A percentile compares a stretch with the other conserved stretches of the same genome.
These are phyloP conservation scores for Papilio demoleus DNA, from an alignment of 2,888 invertebrate species.

Conservation along the genomic window DNA sequence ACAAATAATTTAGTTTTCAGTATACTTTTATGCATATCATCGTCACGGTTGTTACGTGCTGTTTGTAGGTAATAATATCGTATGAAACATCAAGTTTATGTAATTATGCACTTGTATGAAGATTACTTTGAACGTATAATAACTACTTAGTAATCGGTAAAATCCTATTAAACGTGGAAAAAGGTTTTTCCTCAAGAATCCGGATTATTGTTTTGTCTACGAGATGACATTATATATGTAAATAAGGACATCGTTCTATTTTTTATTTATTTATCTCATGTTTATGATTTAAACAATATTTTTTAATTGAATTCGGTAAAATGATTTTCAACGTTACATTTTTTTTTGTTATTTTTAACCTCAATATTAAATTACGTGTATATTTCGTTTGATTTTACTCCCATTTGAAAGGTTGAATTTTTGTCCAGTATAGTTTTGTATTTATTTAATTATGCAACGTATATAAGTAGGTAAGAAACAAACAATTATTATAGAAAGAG, in stretches of 20 bases:
- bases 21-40: constrained; percentile 39
- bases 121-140: constrained; percentile 20
- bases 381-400: too few species aligned
- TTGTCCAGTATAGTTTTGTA: too few species aligned
- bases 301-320: background rate
- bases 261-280: background rate
- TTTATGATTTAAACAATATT: background rate
- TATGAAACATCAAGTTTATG: constrained; percentile 3
- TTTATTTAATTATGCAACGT: too few species aligned
- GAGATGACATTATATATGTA: background rate
- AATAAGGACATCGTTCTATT: background rate
- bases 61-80: constrained; percentile 18
- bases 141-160: constrained; percentile 24
- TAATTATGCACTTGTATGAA: constrained; percentile 23
- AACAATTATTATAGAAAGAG: too few species aligned
- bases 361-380: too few species aligned
- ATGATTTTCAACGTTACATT: too few species aligned
- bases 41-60: constrained; percentile 32
- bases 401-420: too few species aligned
- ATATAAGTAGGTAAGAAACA: too few species aligned
- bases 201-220: constrained; percentile 2
- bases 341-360: too few species aligned
- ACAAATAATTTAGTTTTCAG: background rate
- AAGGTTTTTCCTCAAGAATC: constrained; percentile 38
- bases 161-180: constrained; percentile 35